These are phyloP conservation scores for Paedocypris micromegethes DNA, from an alignment of 2,797 vertebrate genomes.

Conservation along the genomic window DNA sequence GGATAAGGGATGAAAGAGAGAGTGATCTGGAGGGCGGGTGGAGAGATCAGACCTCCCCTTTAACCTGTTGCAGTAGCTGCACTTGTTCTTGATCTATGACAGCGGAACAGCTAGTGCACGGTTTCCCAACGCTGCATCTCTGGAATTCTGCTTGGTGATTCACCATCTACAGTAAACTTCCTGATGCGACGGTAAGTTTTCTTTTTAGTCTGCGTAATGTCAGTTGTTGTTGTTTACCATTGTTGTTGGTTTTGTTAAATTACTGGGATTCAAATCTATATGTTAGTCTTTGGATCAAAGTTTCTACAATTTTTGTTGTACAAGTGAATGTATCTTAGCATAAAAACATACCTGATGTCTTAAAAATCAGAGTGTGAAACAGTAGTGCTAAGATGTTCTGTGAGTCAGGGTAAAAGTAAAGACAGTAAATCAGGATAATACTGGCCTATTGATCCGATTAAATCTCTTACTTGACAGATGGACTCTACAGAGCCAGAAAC, in stretches of 20 bases:
- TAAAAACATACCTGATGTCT: no score
- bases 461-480: conserved; percentile 45
- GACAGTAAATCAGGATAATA: conserved; percentile 36
- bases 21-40: conserved; percentile 41
- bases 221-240: background rate
- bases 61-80: conserved; percentile 47
- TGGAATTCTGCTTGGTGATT: conserved; percentile 11
- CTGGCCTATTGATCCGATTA: conserved; percentile 43
- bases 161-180: background rate
- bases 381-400: conserved; percentile 2
- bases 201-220: background rate
- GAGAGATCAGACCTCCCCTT: conserved; percentile 51
- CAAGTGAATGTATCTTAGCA: no score
- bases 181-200: conserved; percentile 29
- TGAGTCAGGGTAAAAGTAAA: conserved; percentile 29
- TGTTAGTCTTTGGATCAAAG: conserved; percentile 1
- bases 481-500: conserved; percentile 10
- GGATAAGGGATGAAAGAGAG: conserved; percentile 32
- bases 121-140: background rate
- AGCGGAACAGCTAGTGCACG: conserved; percentile 55
- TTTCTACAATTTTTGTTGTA: no score
- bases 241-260: background rate
- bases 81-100: conserved; percentile 53
- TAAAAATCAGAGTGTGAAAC: background rate
- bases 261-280: background rate